These are phyloP conservation scores for Montipora efflorescens DNA, from an alignment of 64 coral and sea anemone genomes.

Conservation along the genomic window DNA sequence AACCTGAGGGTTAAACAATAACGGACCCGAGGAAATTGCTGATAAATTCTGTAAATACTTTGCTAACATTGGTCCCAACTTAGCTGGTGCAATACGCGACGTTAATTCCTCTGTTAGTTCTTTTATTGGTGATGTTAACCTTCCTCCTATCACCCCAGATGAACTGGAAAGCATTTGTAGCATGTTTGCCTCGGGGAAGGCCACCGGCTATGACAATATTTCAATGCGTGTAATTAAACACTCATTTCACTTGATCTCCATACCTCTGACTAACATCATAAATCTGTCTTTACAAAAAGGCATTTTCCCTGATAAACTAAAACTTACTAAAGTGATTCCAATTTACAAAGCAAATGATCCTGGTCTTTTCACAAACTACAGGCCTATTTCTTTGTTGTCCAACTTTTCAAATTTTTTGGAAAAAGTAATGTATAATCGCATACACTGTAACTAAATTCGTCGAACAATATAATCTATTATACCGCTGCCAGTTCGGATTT, in stretches of 20 bases:
- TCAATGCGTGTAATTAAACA: constrained; percentile 34
- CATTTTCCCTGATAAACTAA: background rate
- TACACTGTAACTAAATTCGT: background rate
- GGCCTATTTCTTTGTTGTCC: background rate
- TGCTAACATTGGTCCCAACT: background rate
- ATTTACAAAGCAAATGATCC: background rate
- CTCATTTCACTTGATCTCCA: constrained; percentile 23
- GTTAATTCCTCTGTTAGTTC: background rate
- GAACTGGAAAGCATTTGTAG: background rate
- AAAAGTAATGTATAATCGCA: constrained; percentile 2
- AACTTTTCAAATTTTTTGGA: constrained; percentile 19
- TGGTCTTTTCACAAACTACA: no score
- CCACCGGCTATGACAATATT: background rate
- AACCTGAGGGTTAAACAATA: no score
- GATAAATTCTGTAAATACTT: no score
- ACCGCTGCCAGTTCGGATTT: background rate
- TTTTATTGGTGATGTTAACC: background rate
- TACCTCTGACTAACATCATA: constrained; percentile 19
- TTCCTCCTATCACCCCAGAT: background rate
- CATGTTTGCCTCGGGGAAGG: no score
- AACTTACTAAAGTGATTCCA: constrained; percentile 10
- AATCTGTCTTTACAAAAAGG: constrained; percentile 30
- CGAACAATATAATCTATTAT: background rate
- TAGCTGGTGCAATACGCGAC: background rate
- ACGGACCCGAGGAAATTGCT: no score